phyloP scores from a whole-genome alignment of 2,888 invertebrate species.

The Melanotus villosus region DNA sequence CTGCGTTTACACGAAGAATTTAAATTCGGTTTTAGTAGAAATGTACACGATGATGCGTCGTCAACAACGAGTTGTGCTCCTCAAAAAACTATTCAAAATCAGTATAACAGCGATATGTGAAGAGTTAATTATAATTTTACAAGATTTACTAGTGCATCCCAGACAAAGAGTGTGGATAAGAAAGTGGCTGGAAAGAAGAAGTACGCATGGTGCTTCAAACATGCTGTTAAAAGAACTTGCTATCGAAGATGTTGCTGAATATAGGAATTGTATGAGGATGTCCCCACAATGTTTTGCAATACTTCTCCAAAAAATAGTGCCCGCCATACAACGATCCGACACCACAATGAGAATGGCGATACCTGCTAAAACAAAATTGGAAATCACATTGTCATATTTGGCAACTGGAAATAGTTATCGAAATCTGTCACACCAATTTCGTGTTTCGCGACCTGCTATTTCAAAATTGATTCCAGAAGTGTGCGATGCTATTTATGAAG shows the following conservation, averaged over 20 bases:
- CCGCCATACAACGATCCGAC: not conserved
- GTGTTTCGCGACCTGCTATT: constrained; percentile 26
- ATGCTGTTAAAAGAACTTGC: constrained; percentile 12
- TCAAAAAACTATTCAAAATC: too few species aligned
- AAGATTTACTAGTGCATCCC: too few species aligned
- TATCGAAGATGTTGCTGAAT: constrained; percentile 10
- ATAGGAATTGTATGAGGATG: constrained; percentile 19
- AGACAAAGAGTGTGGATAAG: constrained; percentile 8
- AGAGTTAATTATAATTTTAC: too few species aligned
- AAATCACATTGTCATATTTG: constrained; percentile 28
- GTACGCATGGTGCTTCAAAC: not conserved
- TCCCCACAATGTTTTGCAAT: constrained; percentile 1
- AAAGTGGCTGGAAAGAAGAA: constrained; percentile 11
- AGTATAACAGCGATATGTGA: too few species aligned
- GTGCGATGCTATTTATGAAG: constrained; percentile 28
- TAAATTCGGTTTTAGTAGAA: too few species aligned
- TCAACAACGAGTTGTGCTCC: too few species aligned
- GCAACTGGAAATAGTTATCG: constrained; percentile 30
- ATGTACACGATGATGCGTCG: too few species aligned
- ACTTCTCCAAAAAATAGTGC: not conserved
- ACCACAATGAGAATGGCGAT: constrained; percentile 21
- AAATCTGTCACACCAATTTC: constrained; percentile 6
- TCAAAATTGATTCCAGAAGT: constrained; percentile 26
- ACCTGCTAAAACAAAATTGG: constrained; percentile 28
- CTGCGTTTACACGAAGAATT: too few species aligned